phyloP scores from a whole-genome alignment of 2,888 invertebrate genomes.

The Tenthredo distinguenda region DNA sequence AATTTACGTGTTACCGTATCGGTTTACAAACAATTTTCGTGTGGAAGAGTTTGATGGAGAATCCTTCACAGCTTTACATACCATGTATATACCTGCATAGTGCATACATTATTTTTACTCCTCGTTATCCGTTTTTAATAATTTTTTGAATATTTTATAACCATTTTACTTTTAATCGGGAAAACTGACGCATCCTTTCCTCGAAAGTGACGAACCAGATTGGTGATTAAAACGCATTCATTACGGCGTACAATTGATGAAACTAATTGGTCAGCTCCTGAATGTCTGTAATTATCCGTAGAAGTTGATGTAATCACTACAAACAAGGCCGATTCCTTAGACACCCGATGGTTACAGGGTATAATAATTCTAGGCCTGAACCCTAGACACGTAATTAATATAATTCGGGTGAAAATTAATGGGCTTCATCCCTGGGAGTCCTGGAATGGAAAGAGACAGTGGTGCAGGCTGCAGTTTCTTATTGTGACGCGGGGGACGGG shows the following conservation, averaged over 20 bases:
- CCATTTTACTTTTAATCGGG: background rate
- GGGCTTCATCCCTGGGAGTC: constrained; percentile 55
- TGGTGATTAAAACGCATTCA: constrained; percentile 65
- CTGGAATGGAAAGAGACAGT: constrained; percentile 8
- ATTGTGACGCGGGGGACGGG: constrained; percentile 37
- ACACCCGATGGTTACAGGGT: constrained; percentile 70
- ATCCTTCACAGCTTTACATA: background rate
- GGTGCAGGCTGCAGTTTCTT: constrained; percentile 12
- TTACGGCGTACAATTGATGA: constrained; percentile 67
- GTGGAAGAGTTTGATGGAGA: background rate
- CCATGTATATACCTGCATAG: background rate
- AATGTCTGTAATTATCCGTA: constrained; percentile 70
- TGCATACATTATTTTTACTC: background rate
- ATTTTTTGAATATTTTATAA: background rate
- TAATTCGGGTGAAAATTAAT: constrained; percentile 66
- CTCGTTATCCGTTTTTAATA: background rate
- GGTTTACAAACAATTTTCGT: constrained; percentile 24
- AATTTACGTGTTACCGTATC: constrained; percentile 14
- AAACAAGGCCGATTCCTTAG: constrained; percentile 62
- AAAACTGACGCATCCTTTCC: background rate
- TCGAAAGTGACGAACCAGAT: background rate
- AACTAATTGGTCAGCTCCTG: constrained; percentile 68
- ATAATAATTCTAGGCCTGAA: constrained; percentile 68
- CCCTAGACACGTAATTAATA: constrained; percentile 69
- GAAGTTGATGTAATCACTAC: constrained; percentile 69